phyloP scores from a whole-genome alignment of 2,113 vertebrate species.

The Nycticebus coucang region DNA sequence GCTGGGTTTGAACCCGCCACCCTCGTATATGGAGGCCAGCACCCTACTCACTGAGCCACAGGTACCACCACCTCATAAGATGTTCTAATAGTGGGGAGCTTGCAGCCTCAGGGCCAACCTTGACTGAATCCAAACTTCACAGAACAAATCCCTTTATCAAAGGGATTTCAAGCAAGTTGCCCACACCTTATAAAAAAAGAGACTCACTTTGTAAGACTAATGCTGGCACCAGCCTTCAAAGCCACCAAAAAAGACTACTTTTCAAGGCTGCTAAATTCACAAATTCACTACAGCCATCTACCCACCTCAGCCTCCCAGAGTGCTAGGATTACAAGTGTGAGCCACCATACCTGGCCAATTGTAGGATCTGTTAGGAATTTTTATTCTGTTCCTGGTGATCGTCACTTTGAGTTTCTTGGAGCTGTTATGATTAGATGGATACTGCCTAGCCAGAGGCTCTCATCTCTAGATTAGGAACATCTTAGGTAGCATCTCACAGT shows the following conservation, averaged over 20 bases:
- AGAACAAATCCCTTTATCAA: no score
- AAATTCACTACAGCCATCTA: not conserved
- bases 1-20: no score
- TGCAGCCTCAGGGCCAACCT: no score
- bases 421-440: not conserved
- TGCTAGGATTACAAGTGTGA: no score
- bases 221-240: not conserved
- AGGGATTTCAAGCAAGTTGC: not conserved
- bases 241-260: not conserved
- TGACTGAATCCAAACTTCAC: no score
- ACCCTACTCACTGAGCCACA: no score
- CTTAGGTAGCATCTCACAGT: not conserved
- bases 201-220: not conserved
- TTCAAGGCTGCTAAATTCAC: not conserved
- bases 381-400: not conserved
- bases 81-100: no score
- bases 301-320: no score
- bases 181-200: not conserved
- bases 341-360: not conserved
- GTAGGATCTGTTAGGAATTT: not conserved
- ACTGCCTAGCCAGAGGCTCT: not conserved
- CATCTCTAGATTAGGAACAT: not conserved
- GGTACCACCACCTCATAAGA: not conserved
- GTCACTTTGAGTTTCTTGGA: not conserved
- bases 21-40: no score